These are phyloP conservation scores for Leucosticte australis DNA, from an alignment of 2,113 vertebrate genomes.

Conservation along the genomic window DNA sequence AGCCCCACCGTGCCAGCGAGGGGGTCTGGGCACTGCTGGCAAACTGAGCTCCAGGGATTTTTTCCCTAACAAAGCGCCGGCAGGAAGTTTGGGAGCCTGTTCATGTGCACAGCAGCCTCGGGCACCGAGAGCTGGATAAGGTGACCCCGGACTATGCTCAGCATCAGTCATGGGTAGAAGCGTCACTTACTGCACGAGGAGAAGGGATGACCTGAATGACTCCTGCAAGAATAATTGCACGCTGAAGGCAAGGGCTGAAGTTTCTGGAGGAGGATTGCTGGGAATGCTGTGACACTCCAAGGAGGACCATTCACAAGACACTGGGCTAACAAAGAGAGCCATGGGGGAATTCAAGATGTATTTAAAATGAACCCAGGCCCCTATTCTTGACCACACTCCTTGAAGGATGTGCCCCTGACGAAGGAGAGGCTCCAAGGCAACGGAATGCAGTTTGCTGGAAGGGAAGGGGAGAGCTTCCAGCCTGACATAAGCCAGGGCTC, in stretches of 20 bases:
- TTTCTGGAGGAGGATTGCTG: background rate
- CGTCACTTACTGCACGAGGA: background rate
- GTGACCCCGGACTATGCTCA: background rate
- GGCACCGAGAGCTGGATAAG: background rate
- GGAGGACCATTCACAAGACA: background rate
- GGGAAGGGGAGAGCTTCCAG: constrained; percentile 3
- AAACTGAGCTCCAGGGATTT: background rate
- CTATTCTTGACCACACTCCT: background rate
- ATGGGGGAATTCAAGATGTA: background rate
- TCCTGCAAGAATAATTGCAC: background rate
- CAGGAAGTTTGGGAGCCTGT: background rate
- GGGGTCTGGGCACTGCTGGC: background rate
- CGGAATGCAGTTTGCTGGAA: background rate
- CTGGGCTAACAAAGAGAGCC: background rate
- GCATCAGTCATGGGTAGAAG: background rate
- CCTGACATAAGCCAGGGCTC: constrained; percentile 46
- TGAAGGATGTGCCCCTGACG: background rate
- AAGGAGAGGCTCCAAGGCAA: background rate
- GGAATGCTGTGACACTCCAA: background rate
- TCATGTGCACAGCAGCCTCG: background rate
- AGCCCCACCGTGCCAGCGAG: accelerated
- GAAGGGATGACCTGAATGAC: background rate
- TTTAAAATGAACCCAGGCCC: background rate
- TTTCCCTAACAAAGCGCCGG: background rate
- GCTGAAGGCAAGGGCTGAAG: background rate